A percentile compares a stretch with the other conserved stretches of the same genome.
phyloP scores from a whole-genome alignment of 2,888 invertebrate genomes.

The Pseudococcus jackbeardsleyi region DNA sequence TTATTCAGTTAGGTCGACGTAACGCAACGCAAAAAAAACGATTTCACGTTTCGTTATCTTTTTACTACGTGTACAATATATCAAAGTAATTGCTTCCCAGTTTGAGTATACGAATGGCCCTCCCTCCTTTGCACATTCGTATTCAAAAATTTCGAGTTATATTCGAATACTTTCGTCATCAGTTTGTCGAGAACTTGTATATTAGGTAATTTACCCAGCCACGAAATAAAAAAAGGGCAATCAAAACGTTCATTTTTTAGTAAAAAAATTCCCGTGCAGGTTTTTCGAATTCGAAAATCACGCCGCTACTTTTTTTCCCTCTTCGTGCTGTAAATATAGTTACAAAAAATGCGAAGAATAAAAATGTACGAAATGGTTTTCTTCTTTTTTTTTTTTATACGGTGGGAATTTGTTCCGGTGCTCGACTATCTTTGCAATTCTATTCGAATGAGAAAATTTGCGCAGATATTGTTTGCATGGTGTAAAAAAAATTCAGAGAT shows the following conservation, averaged over 20 bases:
- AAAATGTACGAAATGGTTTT: constrained; percentile 17
- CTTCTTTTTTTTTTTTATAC: background rate
- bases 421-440: constrained; percentile 21
- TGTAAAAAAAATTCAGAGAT: constrained; percentile 11
- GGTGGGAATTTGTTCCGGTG: constrained; percentile 25
- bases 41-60: constrained; percentile 29
- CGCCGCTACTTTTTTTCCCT: background rate
- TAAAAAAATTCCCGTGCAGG: background rate
- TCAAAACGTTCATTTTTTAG: background rate
- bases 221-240: background rate
- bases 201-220: background rate
- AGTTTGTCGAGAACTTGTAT: background rate
- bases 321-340: background rate
- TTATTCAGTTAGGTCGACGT: constrained; percentile 3
- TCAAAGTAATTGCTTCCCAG: background rate
- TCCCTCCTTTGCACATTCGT: background rate
- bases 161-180: background rate
- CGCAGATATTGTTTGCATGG: constrained; percentile 20
- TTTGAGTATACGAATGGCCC: background rate
- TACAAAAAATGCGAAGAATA: background rate
- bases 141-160: background rate
- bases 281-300: background rate
- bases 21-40: background rate
- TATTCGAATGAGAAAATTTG: constrained; percentile 12
- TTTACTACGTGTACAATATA: background rate